Percentiles rank a stretch among this genome's conserved stretches.
Conservation (phyloP, 2,113 vertebrate species). For the human (Homo sapiens) region DNA sequence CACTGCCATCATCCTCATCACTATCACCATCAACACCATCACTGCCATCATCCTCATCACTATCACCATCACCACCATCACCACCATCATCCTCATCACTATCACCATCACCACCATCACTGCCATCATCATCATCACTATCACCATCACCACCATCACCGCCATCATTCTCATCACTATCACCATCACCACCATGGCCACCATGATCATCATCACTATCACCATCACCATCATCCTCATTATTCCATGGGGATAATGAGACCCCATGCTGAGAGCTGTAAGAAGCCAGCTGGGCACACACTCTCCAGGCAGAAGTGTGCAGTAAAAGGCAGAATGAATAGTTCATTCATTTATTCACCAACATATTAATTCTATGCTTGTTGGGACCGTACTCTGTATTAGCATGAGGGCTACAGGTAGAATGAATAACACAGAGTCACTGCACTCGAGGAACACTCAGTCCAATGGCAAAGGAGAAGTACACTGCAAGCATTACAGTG, state of each 20-base stretch:
- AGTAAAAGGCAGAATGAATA: background rate
- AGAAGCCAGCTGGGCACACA: background rate
- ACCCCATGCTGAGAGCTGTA: background rate
- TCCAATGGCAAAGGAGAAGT: background rate
- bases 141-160: background rate
- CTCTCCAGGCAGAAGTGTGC: background rate
- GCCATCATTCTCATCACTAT: fast-evolving
- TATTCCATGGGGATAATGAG: background rate
- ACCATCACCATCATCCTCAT: background rate
- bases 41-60: background rate
- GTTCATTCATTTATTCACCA: background rate
- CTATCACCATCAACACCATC: fast-evolving
- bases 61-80: background rate
- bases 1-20: background rate
- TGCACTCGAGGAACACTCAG: background rate
- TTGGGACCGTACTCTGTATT: background rate
- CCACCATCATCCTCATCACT: fast-evolving
- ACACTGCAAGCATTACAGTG: background rate
- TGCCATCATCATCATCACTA: background rate
- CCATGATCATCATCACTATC: background rate
- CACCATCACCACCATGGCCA: background rate
- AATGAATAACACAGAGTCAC: background rate
- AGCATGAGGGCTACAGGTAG: background rate
- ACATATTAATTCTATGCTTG: background rate
- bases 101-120: fast-evolving